Conservation (phyloP, 1,140 invertebrate genomes). For the Trachelipus rathkii region DNA sequence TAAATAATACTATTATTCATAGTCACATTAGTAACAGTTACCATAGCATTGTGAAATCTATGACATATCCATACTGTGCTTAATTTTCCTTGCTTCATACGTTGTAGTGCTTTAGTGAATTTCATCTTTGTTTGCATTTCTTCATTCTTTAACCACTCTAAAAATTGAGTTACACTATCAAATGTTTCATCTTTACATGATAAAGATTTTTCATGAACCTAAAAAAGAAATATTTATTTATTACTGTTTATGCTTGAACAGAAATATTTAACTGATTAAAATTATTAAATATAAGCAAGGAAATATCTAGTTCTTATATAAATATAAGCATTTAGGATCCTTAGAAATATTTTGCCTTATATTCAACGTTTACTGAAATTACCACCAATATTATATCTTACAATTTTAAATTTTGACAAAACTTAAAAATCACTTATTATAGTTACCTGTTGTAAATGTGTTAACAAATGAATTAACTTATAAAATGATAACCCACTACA, state of each 20-base stretch:
- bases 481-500: not conserved
- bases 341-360: no score
- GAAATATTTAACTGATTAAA: no score
- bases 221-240: not conserved
- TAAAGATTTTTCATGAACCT: conserved; percentile 5
- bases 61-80: not conserved
- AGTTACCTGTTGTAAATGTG: not conserved
- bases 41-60: conserved; percentile 2
- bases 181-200: not conserved
- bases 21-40: no score
- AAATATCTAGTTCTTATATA: no score
- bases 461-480: not conserved
- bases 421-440: no score
- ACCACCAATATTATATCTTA: no score
- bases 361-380: no score
- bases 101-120: not conserved
- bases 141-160: not conserved
- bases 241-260: no score
- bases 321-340: no score
- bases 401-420: no score
- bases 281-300: no score
- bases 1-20: no score
- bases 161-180: not conserved
- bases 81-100: conserved; percentile 2
- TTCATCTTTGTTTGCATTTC: not conserved